Conservation (phyloP, 2,888 invertebrate genomes). For the Exephanes ischioxanthus region DNA sequence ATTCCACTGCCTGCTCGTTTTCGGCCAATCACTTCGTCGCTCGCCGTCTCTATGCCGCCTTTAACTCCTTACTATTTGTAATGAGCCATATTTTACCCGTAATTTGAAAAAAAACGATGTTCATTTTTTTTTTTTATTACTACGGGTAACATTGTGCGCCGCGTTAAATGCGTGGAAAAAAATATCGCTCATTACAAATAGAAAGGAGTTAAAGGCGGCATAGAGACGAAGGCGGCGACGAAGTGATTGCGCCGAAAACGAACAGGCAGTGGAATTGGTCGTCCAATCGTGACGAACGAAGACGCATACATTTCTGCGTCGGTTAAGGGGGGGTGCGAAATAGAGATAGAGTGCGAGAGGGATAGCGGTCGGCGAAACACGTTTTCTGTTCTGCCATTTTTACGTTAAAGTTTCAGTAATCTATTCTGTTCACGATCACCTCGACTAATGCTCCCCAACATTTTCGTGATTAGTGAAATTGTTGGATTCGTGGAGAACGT, state of each 20-base stretch:
- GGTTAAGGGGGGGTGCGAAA: not conserved
- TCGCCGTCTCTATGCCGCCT: not conserved
- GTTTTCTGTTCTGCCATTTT: slow-evolving; percentile 1
- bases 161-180: no score
- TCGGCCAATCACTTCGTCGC: not conserved
- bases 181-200: no score
- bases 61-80: not conserved
- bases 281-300: not conserved
- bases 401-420: not conserved
- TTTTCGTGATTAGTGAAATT: not conserved
- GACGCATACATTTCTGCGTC: not conserved
- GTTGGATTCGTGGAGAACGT: not conserved
- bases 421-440: not conserved
- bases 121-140: no score
- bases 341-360: not conserved
- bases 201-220: not conserved
- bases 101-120: no score
- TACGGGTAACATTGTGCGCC: no score
- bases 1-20: not conserved
- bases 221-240: not conserved
- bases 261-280: not conserved
- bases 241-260: not conserved
- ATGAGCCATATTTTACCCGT: no score
- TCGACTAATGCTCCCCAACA: not conserved
- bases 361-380: not conserved